Evolutionary conservation across 1,140 invertebrate species (phyloP).

Genomic region (Zaprionus taronus): DNA sequence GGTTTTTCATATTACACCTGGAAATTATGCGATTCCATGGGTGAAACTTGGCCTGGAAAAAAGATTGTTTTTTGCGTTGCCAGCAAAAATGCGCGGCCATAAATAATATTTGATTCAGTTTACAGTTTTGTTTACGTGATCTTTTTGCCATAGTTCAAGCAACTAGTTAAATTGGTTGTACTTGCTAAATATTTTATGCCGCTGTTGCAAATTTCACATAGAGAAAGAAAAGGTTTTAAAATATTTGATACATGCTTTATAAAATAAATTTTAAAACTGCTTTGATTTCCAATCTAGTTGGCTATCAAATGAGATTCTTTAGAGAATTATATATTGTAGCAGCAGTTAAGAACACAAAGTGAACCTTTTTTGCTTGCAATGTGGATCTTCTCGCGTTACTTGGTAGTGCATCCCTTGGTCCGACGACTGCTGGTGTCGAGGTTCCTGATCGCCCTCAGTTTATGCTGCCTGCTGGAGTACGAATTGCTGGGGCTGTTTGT

Average conservation of each 20-base stretch:
- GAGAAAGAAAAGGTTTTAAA: not conserved
- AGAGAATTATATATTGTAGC: not conserved
- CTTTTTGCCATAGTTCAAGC: slow-evolving; percentile 17
- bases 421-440: slow-evolving; percentile 24
- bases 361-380: not conserved
- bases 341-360: not conserved
- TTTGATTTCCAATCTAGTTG: not conserved
- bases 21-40: slow-evolving; percentile 73
- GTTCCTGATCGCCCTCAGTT: slow-evolving; percentile 15
- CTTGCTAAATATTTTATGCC: slow-evolving; percentile 58
- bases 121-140: slow-evolving; percentile 20
- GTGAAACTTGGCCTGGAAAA: slow-evolving; percentile 39
- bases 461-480: slow-evolving; percentile 30
- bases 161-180: slow-evolving; percentile 43
- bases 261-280: not conserved
- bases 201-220: slow-evolving; percentile 41
- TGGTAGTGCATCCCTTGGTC: not conserved
- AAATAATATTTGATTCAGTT: slow-evolving; percentile 72
- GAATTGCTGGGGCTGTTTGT: slow-evolving; percentile 28
- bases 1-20: slow-evolving; percentile 45
- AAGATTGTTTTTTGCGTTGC: slow-evolving; percentile 51
- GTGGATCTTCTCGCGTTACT: not conserved
- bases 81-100: slow-evolving; percentile 48
- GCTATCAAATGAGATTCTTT: not conserved
- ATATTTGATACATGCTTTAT: not conserved